Evolutionary conservation across 1,140 invertebrate species (phyloP), one percentile per base, ranked within the genome.

Genomic region (Thaumetopoea pityocampa): DNA sequence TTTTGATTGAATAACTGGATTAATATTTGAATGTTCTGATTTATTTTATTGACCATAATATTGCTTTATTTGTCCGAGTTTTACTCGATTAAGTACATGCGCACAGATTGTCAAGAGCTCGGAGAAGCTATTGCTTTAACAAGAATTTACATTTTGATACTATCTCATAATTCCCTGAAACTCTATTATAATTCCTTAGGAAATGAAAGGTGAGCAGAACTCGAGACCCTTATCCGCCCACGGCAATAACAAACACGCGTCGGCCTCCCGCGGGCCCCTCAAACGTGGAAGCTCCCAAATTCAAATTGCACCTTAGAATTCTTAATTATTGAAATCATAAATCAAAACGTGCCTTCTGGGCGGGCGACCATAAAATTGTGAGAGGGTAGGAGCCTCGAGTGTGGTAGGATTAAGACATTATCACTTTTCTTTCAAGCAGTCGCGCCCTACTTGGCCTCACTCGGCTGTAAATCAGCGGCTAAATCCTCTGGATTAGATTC

Each of bases 331-430:
- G 80, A 81, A 82, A 84, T 78, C 81, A 68, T 81, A 81, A 85
- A 83, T 83, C 77, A 82, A 76, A 83, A 79, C 65, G 73, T 78
- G 70, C 79, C 79, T 72, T 79, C 79, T 80, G 77, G 56, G 76
- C 71, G 67, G 63, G 65, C 68, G 66, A 73, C 78, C 80, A 78
- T 81, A 81, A 83, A 83, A 81, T 78, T 69, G 52, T 29, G 62
- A 61, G 69, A 67, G 65, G 65, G 51, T 32, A 27, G 60, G 56
- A 59, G 64, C 50, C 53, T 79, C 74, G 55, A 81, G 73, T 80
- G 76, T 79, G 73, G 69, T 77, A 69, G 79, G 82, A 86, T 86
- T 86, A 86, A 85, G 84, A 86, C 81, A 85, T 86, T 86, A 86
- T 85, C 80, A 86, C 81, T 86, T 85, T 85, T 86, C 81, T 82